Base-by-base conservation (phyloP, 1,140 invertebrate genomes). In the Cyrtorhinus lividipennis region DNA sequence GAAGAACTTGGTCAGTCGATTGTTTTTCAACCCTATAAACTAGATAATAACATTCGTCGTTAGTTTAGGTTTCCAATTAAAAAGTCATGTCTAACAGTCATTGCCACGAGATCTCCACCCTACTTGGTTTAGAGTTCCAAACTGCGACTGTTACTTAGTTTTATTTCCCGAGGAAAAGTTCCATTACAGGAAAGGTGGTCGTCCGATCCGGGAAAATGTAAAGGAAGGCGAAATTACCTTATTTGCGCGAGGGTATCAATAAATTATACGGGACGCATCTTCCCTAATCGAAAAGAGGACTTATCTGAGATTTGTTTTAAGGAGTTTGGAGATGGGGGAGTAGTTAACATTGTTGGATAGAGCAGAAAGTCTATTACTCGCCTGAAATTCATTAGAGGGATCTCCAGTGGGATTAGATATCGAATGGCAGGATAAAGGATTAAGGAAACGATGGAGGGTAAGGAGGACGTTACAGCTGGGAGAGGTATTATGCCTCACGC, bases 331-430 rank as follows among this genome's bases (percentile, higher is more conserved):
- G 48, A 53, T 53, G 48, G 20, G 48, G 48, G 8, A 53, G 48
- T 53, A 53, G 48, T 53, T 53, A 53, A 53, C 48, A 53, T 53
- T 53, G 48, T 53, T 22, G 48, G 48, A 22, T 53, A 22, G 20
- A 53, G 48, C 48, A 53, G 8, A 53, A 53, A 53, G 48, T 53
- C 48, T 53, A 53, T 53, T 53, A 53, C 48, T 10, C 48, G n/a
- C 48, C 48, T 53, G 48, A 53, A 53, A 53, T 53, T 53, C 48
- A 53, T 53, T 53, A 53, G 48, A 53, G 48, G 48, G 48, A 53
- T 53, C 8, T 53, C 48, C 48, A 53, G 48, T 53, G 20, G 48
- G 48, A 53, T 53, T 53, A 53, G 48, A 53, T 53, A 53, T 53
- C 48, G 48, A 53, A 53, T 53, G 48, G 48, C 48, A 13, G 48